Evolutionary conservation across 2,888 invertebrate genomes (phyloP).

Genomic region (Ditula angustiorana): DNA sequence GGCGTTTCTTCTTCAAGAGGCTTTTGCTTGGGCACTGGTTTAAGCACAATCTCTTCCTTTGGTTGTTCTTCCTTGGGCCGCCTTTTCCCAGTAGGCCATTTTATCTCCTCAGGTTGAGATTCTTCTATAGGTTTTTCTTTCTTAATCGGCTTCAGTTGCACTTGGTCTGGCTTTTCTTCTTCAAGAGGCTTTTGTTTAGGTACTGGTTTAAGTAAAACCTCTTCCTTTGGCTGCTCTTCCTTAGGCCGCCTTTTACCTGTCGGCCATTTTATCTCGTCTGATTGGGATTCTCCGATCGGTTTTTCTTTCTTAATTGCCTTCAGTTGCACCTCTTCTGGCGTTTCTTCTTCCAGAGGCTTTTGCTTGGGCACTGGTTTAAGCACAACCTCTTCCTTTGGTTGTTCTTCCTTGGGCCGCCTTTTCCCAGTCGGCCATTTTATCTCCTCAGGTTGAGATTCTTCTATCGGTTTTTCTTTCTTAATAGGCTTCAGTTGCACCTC

Average conservation of each 20-base stretch:
- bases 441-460: conserved; percentile 68
- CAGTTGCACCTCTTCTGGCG: conserved; percentile 46
- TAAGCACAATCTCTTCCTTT: conserved; percentile 68
- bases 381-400: conserved; percentile 51
- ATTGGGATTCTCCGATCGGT: conserved; percentile 56
- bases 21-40: conserved; percentile 61
- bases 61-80: conserved; percentile 61
- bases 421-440: conserved; percentile 53
- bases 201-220: conserved; percentile 62
- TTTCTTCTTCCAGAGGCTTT: conserved; percentile 50
- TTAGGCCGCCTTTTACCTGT: conserved; percentile 53
- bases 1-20: conserved; percentile 63
- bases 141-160: conserved; percentile 45
- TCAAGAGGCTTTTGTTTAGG: conserved; percentile 59
- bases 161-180: conserved; percentile 52
- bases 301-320: conserved; percentile 57
- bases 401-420: conserved; percentile 54
- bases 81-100: conserved; percentile 57
- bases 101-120: conserved; percentile 64
- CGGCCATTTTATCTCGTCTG: conserved; percentile 51
- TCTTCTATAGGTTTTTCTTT: conserved; percentile 45
- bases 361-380: conserved; percentile 64
- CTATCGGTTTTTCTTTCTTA: conserved; percentile 47
- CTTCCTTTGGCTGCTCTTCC: conserved; percentile 57
- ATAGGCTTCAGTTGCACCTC: conserved; percentile 56